These are phyloP conservation scores for Tenthredo scrophulariae DNA, from an alignment of 2,888 invertebrate genomes.

Conservation along the genomic window DNA sequence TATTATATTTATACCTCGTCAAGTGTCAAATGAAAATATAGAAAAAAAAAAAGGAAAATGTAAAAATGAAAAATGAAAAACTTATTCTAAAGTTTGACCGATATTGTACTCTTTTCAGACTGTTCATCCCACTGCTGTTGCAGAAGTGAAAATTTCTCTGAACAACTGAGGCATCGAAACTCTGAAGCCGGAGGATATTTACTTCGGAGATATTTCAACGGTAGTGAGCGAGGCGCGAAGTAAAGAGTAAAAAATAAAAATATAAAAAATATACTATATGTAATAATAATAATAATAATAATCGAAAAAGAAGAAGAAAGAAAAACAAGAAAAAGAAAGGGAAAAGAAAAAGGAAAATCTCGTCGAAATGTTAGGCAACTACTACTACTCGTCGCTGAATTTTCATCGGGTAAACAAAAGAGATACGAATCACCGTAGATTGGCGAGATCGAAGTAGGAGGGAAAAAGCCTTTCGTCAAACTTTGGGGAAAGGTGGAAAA, in stretches of 20 bases:
- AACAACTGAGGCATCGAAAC: not conserved
- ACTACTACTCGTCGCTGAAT: not conserved
- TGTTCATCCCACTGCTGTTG: not conserved
- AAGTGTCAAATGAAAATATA: slow-evolving; percentile 14
- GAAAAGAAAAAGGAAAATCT: not conserved
- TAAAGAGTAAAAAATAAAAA: not conserved
- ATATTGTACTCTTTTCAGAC: slow-evolving; percentile 27
- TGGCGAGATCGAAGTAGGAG: not conserved
- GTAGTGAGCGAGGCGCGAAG: not conserved
- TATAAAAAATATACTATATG: not conserved
- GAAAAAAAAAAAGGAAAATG: not conserved
- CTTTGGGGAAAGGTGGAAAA: not conserved
- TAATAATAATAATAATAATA: not conserved
- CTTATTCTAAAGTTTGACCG: slow-evolving; percentile 35
- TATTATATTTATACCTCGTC: not conserved
- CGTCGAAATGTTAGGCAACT: not conserved
- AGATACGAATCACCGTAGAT: not conserved
- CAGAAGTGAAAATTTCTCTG: slow-evolving; percentile 3
- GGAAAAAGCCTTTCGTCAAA: not conserved
- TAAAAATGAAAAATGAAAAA: slow-evolving; percentile 17
- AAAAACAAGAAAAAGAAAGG: not conserved
- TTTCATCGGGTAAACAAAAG: not conserved
- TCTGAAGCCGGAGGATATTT: not conserved
- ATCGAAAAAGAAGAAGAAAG: too few species aligned
- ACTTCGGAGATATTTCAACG: not conserved